Conservation (phyloP, 2,888 invertebrate genomes). For the Mythimna impura region DNA sequence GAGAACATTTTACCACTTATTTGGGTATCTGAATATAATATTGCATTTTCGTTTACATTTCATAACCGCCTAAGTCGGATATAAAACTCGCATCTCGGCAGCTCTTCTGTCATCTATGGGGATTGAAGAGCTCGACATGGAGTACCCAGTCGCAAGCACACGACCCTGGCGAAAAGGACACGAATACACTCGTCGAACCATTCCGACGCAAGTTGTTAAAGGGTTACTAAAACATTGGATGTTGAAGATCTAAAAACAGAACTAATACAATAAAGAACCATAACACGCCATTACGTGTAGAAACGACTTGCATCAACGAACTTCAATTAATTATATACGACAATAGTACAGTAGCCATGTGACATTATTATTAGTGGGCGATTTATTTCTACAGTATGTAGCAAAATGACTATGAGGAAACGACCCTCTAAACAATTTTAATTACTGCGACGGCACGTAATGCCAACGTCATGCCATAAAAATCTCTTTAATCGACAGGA, state of each 20-base stretch:
- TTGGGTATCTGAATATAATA: slow-evolving; percentile 3
- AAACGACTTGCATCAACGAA: slow-evolving; percentile 29
- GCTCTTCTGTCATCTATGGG: too few relatives aligned
- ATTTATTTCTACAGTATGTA: slow-evolving; percentile 19
- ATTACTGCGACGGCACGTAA: slow-evolving; percentile 20
- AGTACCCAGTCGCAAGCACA: too few relatives aligned
- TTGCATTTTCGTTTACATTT: slow-evolving; percentile 21
- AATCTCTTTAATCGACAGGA: slow-evolving; percentile 2
- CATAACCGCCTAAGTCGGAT: not conserved
- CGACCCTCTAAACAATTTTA: slow-evolving; percentile 10
- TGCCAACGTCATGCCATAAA: not conserved
- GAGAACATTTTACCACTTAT: slow-evolving; percentile 1
- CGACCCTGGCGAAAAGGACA: too few relatives aligned
- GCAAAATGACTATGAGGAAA: slow-evolving; percentile 18
- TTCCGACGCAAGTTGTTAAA: too few relatives aligned
- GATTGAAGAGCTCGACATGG: too few relatives aligned
- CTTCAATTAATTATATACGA: slow-evolving; percentile 21
- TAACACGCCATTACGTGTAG: slow-evolving; percentile 17
- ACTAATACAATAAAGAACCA: slow-evolving; percentile 17
- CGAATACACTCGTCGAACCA: too few relatives aligned
- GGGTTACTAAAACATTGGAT: slow-evolving; percentile 5
- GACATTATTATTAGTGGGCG: slow-evolving; percentile 24
- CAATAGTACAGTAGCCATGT: slow-evolving; percentile 17
- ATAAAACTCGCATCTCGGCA: too few relatives aligned
- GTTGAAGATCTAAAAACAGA: slow-evolving; percentile 32